Conservation (phyloP, 2,113 vertebrate species). For the Nannospalax galili region DNA sequence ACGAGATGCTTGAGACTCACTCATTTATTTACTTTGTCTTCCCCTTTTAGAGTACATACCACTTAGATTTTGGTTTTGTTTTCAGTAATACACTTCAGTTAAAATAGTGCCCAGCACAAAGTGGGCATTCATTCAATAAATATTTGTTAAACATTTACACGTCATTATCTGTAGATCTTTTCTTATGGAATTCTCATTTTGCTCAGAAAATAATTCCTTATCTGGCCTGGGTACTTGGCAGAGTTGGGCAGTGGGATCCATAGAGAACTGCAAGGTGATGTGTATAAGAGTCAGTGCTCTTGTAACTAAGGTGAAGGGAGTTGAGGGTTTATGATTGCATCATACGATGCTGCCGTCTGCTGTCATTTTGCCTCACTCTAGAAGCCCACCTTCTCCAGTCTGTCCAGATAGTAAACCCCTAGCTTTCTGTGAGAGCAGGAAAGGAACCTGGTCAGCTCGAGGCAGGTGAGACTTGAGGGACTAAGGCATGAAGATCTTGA, state of each 20-base stretch:
- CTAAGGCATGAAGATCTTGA: too few species aligned
- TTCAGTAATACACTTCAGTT: not conserved
- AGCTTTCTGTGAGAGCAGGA: not conserved
- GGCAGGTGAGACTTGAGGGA: not conserved
- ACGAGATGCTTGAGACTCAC: not conserved
- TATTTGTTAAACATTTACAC: not conserved
- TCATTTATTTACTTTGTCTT: not conserved
- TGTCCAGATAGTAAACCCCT: not conserved
- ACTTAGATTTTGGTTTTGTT: not conserved
- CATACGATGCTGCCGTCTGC: not conserved
- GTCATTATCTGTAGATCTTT: not conserved
- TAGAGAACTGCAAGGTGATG: not conserved
- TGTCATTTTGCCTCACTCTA: not conserved
- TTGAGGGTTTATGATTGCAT: not conserved
- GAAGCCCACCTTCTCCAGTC: not conserved
- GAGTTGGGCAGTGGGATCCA: not conserved
- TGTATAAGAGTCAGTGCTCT: not conserved
- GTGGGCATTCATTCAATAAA: not conserved
- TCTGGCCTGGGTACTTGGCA: not conserved
- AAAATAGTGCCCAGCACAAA: not conserved
- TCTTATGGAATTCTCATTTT: not conserved
- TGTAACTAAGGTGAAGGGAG: not conserved
- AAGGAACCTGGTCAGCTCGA: not conserved
- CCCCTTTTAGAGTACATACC: not conserved
- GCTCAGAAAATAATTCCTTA: not conserved